Evolutionary conservation across 1,140 invertebrate genomes (phyloP), one percentile per base, ranked within the genome.

Genomic region (Scylla paramamosain): DNA sequence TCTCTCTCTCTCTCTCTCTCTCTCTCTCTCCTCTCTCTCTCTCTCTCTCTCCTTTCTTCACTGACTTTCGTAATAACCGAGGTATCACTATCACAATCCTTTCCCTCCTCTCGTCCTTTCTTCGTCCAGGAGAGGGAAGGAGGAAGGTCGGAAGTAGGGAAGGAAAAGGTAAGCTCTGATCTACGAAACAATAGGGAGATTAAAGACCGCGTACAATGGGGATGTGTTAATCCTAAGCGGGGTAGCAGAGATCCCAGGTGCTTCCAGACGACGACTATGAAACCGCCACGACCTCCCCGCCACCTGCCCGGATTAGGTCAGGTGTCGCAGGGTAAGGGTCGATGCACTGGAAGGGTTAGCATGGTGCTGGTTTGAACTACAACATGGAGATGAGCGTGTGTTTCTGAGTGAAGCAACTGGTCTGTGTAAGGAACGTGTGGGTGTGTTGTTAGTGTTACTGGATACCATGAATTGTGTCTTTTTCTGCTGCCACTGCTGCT

Each of bases 1-100:
- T 29, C 52, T 90, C 88, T 46, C 88, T 90, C 32, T 90, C 88
- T 90, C 88, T 46, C 88, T 90, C 4, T 7, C 88, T 46, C 39
- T 90, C 16, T 90, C 87, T 89, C 87, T 45, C 32, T 45, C 87
- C 31, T 32, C 32, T 89, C 87, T 89, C 39, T 14, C 87, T 88
- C 25, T 39, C 87, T 88, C 4, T 25, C 16, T 45, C 46, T 48
- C 25, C 31, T 48, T 88, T 8, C 52, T 59, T 59, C 84, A 59
- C 52, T 12, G 16, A 59, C 52, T 59, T 59, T 20, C 12, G 16
- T 77, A 77, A 77, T 77, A 20, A 25, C 20, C n/a, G 0, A 77
- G 67, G 67, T 77, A 77, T 77, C 67, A n/a, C 16, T 77, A 77
- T n/a, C 67, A 77, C 16, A 77, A 77, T 77, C 67, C 67, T n/a